Base-by-base conservation (phyloP, 2,113 vertebrate species). In the Neopipo cinnamomea region DNA sequence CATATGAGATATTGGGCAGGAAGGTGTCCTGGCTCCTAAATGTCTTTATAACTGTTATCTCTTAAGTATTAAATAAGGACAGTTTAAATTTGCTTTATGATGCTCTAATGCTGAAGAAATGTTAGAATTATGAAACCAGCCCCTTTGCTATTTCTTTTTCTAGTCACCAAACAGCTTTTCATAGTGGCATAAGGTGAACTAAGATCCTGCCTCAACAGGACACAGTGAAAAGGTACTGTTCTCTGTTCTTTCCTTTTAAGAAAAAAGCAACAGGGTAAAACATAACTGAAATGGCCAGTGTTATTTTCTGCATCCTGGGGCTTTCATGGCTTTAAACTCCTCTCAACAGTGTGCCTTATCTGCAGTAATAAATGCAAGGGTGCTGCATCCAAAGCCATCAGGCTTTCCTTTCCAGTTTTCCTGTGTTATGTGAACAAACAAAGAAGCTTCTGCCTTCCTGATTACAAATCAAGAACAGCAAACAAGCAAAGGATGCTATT, bases 251-350 rank as follows among this genome's bases (percentile, higher is more conserved):
- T 18, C 30, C 21, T 18, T 59, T 56, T 18, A 63, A 68, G 52
- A 27, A 85, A 87, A 77, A 73, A 58, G 1, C 55, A 70, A 22
- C 17, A 49, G 63, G 18, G 1, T 49, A 62, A 74, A 73, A 7
- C 14, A 73, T 11, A 86, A 68, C 49, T 71, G 44, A 88, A 83
- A 62, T 6, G 28, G 6, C 33, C 23, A 25, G 11, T 30, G 6
- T 3, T 22, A 58, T 83, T 91, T 94, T 74, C 58, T 94, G 52
- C 67, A 73, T 61, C 22, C 12, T 8, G 2, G 5, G 23, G 11
- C 33, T 59, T 44, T n/a, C 66, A 37, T 31, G 35, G 21, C 91
- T 94, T 95, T 95, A 91, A 96, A 95, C 55, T 93, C 91, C 91
- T 96, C 55, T 39, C 67, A 75, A 33, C 46, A 35, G 37, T n/a